A percentile compares a stretch with the other conserved stretches of the same genome.
These are phyloP conservation scores for Nixonia krombeini DNA, from an alignment of 1,140 invertebrate genomes.

Conservation along the genomic window DNA sequence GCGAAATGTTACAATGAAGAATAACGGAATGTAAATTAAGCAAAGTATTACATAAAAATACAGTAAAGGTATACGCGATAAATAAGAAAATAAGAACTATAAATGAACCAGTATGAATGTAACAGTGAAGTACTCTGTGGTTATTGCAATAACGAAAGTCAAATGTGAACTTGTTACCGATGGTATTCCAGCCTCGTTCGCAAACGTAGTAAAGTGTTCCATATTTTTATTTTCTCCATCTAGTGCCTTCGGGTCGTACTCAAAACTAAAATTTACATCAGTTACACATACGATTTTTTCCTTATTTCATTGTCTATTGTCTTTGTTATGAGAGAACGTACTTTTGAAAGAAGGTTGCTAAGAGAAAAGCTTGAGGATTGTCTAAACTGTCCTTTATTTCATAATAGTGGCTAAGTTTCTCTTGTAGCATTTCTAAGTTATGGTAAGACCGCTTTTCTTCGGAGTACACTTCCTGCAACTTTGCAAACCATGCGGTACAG, in stretches of 20 bases:
- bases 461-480: conserved; percentile 61
- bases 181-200: conserved; percentile 63
- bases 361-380: conserved; percentile 67
- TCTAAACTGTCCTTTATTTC: conserved; percentile 68
- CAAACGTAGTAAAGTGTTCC: conserved; percentile 68
- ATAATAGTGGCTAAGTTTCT: conserved; percentile 70
- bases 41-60: too few relatives aligned
- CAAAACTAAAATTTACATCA: conserved; percentile 62
- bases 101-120: too few relatives aligned
- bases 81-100: too few relatives aligned
- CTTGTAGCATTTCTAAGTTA: conserved; percentile 67
- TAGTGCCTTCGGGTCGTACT: conserved; percentile 71
- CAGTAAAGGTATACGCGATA: too few relatives aligned
- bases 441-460: conserved; percentile 70
- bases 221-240: conserved; percentile 70
- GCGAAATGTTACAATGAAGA: background rate
- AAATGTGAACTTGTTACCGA: conserved; percentile 53
- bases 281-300: conserved; percentile 4
- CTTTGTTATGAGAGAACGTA: conserved; percentile 48
- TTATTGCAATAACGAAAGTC: too few relatives aligned
- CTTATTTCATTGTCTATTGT: conserved; percentile 2
- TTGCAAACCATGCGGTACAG: conserved; percentile 61
- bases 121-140: too few relatives aligned
- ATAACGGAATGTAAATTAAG: conserved; percentile 1
- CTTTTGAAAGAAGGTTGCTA: conserved; percentile 75